Evolutionary conservation across 2,888 invertebrate genomes (phyloP), one percentile per base, ranked within the genome.

Genomic region (Unio pictorum): DNA sequence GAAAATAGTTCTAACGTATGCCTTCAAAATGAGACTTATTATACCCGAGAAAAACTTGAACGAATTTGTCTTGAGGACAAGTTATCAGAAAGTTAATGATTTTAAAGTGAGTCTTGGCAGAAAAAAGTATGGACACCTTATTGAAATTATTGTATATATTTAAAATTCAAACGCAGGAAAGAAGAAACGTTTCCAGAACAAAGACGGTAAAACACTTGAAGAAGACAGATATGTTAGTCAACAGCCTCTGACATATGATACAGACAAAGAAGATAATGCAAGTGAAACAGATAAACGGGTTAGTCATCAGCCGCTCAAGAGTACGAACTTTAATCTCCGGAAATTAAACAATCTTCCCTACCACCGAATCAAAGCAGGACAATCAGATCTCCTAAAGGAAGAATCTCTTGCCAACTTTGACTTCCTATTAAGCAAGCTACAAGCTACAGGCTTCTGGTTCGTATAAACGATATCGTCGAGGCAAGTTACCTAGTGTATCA

Each of bases 301-400:
- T 6, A 70, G 81, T 6, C 65, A 74, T 5, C 88, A 88, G 66
- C 88, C 87, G 15, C 66, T 86, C 7, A 72, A 68, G 60, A 84
- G 81, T 69, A 79, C 76, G 15, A 67, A 74, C 15, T 87, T 80
- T 74, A 88, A 88, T 67, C 58, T 81, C 1, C 77, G 88, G 26
- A 84, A 82, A 56, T 75, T 88, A 15, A 86, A 79, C 73, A 86
- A 86, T 64, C 76, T 87, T 18, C 86, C 88, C 1, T 83, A 80
- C 66, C 87, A 87, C 67, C 72, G 87, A 60, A 67, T 78, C 3
- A 66, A 79, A 54, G 79, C 82, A 26, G 69, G 68, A 23, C 73
- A 82, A 23, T 23, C 78, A 26, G 73, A 78, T 5, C 55, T 72
- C 28, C 73, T 86, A n/a, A 85, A 86, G 67, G 59, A 72, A 23